Evolutionary conservation across 2,113 vertebrate genomes (phyloP).

Genomic region (Sturnira hondurensis): DNA sequence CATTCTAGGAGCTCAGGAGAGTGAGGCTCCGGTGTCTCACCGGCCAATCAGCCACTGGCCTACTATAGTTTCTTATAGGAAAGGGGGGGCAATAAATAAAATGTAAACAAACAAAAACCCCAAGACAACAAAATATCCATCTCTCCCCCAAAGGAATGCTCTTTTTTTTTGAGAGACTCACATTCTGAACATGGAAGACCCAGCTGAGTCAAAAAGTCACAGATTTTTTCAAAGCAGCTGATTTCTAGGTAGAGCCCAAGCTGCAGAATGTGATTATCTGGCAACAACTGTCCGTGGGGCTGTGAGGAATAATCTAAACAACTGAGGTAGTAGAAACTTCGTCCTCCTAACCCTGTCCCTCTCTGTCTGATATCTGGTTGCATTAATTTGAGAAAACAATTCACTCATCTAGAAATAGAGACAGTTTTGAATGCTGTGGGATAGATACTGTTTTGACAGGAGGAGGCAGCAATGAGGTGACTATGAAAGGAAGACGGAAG

Average conservation of each 20-base stretch:
- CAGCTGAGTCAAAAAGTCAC: background rate
- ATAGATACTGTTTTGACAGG: conserved; percentile 9
- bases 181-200: background rate
- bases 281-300: background rate
- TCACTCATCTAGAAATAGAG: conserved; percentile 43
- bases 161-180: background rate
- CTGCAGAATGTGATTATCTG: background rate
- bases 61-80: background rate
- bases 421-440: conserved; percentile 25
- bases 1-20: background rate
- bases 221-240: conserved; percentile 10
- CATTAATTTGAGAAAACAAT: conserved; percentile 5
- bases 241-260: conserved; percentile 13
- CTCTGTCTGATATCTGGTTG: conserved; percentile 63
- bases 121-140: conserved; percentile 29
- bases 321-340: background rate
- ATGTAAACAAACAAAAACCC: conserved; percentile 18
- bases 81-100: background rate
- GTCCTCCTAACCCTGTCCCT: conserved; percentile 55
- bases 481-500: conserved; percentile 52
- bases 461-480: conserved; percentile 39
- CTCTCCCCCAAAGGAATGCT: background rate
- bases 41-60: background rate
- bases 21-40: background rate
- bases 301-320: conserved; percentile 49